Base-by-base conservation (phyloP, 2,797 vertebrate species). In the Gobio occitaniae region DNA sequence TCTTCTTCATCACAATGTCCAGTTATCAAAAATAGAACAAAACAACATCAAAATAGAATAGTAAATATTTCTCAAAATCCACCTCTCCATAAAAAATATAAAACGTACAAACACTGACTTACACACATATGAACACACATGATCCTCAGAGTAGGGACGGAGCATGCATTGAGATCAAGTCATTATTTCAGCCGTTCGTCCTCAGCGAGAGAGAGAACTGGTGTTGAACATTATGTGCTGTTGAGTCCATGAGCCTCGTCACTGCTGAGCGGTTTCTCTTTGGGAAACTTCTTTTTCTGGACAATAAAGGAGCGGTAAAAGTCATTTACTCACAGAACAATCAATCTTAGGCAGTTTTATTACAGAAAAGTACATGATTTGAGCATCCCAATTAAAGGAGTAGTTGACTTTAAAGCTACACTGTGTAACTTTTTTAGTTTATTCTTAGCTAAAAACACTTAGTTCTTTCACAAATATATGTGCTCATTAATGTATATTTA, bases 211-310 rank as follows among this genome's bases (percentile, higher is more conserved):
- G 48, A 80, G 17, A 17, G 32, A 69, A n/a, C 63, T 13, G 15
- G 54, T 77, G 54, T 21, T 0, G 5, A 75, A 3, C 15, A 13
- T 36, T 66, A 48, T 25, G 81, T 75, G 70, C 47, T 36, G 12
- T n/a, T 5, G 44, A 83, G 29, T 75, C 71, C 81, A 52, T 69
- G 56, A 70, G 25, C 56, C 47, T 69, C 21, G 56, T 86, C 84
- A 29, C 1, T n/a, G 36, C 12, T 4, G 16, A 65, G 61, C 5
- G 1, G 19, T 54, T 85, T 85, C 69, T 83, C 38, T 17, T 84
- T 80, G 19, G 78, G 84, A 11, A 78, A 79, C 72, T 89, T 89
- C 70, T 85, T 89, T 83, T 88, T 89, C 88, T 89, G 29, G 29
- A 82, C 29, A 70, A 71, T 47, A 76, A 74, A 78, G 61, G 54